Evolutionary conservation across 1,140 invertebrate species (phyloP).

Genomic region (Bicyclus anynana): DNA sequence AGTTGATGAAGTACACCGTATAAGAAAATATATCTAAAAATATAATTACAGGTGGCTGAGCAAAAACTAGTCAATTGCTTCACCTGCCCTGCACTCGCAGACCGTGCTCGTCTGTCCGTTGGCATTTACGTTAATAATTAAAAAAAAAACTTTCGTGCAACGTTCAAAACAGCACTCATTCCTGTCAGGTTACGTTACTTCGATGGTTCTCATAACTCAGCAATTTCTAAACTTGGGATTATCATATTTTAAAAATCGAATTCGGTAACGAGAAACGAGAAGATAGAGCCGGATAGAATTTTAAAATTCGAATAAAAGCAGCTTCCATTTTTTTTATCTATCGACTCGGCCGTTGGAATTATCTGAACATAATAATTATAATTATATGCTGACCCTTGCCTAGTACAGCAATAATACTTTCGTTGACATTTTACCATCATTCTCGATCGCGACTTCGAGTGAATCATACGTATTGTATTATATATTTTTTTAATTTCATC

Average conservation of each 20-base stretch:
- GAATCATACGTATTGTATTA: conserved; percentile 29
- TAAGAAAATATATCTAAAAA: conserved; percentile 32
- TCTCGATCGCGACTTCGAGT: conserved; percentile 34
- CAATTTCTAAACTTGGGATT: not conserved
- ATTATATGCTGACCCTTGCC: conserved; percentile 37
- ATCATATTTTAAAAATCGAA: not conserved
- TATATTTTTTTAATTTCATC: conserved; percentile 17
- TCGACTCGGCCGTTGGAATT: not conserved
- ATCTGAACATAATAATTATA: conserved; percentile 8
- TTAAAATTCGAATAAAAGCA: not conserved
- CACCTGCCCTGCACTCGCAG: conserved; percentile 18
- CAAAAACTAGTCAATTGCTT: conserved; percentile 28
- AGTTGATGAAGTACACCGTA: conserved; percentile 18
- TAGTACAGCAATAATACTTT: conserved; percentile 26
- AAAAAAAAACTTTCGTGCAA: conserved; percentile 10
- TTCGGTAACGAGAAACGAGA: too few species aligned
- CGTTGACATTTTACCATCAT: conserved; percentile 36
- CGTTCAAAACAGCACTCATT: not conserved
- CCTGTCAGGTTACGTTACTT: not conserved
- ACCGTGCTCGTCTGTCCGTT: conserved; percentile 18
- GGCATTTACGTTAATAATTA: conserved; percentile 11
- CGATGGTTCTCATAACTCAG: not conserved
- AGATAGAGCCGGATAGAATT: not conserved
- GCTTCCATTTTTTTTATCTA: not conserved
- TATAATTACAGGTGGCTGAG: conserved; percentile 23